phyloP scores from a whole-genome alignment of 1,140 invertebrate species.

The Drosophila busckii region DNA sequence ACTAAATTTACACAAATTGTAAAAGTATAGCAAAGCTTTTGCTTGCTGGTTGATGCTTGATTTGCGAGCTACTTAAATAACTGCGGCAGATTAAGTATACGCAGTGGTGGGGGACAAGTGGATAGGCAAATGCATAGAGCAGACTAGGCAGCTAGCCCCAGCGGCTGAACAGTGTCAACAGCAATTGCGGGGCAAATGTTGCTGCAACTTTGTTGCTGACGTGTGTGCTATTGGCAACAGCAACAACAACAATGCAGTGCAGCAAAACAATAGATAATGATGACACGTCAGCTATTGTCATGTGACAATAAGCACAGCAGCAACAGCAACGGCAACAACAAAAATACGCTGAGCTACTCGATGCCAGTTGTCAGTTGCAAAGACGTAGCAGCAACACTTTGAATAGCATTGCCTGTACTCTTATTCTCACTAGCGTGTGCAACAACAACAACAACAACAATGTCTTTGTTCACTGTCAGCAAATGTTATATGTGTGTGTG shows the following conservation, averaged over 20 bases:
- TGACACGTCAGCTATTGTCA: constrained; percentile 67
- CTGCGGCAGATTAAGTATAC: constrained; percentile 29
- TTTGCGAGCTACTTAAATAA: constrained; percentile 7
- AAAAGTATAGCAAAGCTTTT: no score
- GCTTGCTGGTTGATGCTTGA: no score
- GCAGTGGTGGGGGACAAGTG: constrained; percentile 7
- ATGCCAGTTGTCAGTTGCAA: constrained; percentile 58
- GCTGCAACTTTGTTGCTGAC: constrained; percentile 47
- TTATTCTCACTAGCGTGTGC: background rate
- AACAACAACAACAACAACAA: constrained; percentile 6
- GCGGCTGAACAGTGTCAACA: constrained; percentile 29
- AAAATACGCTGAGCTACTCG: constrained; percentile 44
- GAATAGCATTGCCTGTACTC: constrained; percentile 18
- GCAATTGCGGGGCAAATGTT: constrained; percentile 27
- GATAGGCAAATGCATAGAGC: background rate
- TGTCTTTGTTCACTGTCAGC: constrained; percentile 27
- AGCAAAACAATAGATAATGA: constrained; percentile 65
- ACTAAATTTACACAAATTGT: no score
- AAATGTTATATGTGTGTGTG: background rate
- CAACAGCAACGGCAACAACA: constrained; percentile 8
- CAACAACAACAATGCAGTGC: constrained; percentile 17
- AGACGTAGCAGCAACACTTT: constrained; percentile 49
- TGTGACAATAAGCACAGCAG: constrained; percentile 52
- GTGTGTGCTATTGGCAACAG: constrained; percentile 27
- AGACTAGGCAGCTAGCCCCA: constrained; percentile 14